Percentiles rank a stretch among this genome's conserved stretches.
Conservation (phyloP, 2,113 vertebrate genomes). For the Myotis brandtii region DNA sequence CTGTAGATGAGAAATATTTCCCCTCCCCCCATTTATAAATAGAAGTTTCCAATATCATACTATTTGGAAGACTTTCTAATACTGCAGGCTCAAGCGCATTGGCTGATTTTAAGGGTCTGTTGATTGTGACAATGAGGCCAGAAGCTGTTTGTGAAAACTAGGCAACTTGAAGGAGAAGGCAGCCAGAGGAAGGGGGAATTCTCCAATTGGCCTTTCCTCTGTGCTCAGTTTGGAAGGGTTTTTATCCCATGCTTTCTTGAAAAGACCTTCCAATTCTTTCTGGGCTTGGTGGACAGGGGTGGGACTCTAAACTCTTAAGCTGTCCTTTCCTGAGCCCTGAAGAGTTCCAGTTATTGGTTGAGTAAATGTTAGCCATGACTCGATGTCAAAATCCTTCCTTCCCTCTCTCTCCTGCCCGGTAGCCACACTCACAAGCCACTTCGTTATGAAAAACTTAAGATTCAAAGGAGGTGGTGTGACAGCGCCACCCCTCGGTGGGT, state of each 20-base stretch:
- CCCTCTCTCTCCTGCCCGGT: constrained; percentile 55
- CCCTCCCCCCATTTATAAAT: constrained; percentile 55
- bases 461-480: constrained; percentile 1
- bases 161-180: neutral
- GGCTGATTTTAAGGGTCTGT: constrained; percentile 48
- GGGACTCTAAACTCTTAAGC: constrained; percentile 23
- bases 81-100: neutral
- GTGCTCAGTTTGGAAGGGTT: constrained; percentile 30
- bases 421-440: constrained; percentile 58
- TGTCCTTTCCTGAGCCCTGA: constrained; percentile 52
- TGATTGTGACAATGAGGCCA: neutral
- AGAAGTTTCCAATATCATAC: constrained; percentile 69
- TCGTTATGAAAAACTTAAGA: constrained; percentile 70
- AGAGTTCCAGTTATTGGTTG: constrained; percentile 77
- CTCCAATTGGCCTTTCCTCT: neutral
- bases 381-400: constrained; percentile 82
- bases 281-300: constrained; percentile 25
- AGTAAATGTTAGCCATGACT: constrained; percentile 77
- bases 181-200: neutral
- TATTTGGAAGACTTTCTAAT: constrained; percentile 64
- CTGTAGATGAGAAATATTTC: constrained; percentile 30
- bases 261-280: constrained; percentile 56
- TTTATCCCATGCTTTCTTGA: constrained; percentile 57
- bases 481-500: constrained; percentile 77
- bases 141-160: neutral